Conservation (phyloP, 2,888 invertebrate genomes). For the Andrena marginata region DNA sequence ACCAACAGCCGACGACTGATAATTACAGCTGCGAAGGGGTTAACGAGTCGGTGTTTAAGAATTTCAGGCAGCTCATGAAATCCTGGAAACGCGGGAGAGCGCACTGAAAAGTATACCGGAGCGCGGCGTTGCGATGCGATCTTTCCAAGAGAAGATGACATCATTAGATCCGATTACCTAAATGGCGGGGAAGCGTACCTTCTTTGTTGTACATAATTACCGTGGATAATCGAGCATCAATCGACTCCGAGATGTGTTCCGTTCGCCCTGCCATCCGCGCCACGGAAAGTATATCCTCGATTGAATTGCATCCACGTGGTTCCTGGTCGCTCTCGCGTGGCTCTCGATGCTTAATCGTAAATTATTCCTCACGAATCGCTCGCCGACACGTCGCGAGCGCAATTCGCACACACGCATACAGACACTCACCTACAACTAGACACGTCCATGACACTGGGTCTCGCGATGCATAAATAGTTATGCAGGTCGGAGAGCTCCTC, state of each 20-base stretch:
- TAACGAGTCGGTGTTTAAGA: constrained; percentile 23
- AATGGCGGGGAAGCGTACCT: not conserved
- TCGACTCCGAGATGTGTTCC: not conserved
- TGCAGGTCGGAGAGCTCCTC: constrained; percentile 28
- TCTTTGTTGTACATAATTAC: constrained; percentile 18
- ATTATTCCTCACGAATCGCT: constrained; percentile 35
- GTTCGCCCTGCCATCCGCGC: constrained; percentile 15
- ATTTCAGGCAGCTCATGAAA: constrained; percentile 28
- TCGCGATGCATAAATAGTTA: constrained; percentile 23
- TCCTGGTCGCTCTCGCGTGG: constrained; percentile 58
- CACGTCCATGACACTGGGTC: constrained; percentile 3
- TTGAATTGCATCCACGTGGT: constrained; percentile 31
- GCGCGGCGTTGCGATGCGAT: not conserved
- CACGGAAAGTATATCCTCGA: constrained; percentile 22
- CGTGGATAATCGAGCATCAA: constrained; percentile 7
- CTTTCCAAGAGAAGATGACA: not conserved
- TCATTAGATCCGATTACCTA: constrained; percentile 8
- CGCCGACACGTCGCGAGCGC: constrained; percentile 11
- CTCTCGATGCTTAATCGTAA: constrained; percentile 65
- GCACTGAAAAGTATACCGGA: not conserved
- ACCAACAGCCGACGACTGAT: not conserved
- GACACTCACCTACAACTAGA: constrained; percentile 6
- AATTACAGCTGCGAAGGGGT: constrained; percentile 4
- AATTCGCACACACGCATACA: not conserved
- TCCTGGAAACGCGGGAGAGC: not conserved